Evolutionary conservation across 2,888 invertebrate species (phyloP).

Genomic region (Seira ritae): DNA sequence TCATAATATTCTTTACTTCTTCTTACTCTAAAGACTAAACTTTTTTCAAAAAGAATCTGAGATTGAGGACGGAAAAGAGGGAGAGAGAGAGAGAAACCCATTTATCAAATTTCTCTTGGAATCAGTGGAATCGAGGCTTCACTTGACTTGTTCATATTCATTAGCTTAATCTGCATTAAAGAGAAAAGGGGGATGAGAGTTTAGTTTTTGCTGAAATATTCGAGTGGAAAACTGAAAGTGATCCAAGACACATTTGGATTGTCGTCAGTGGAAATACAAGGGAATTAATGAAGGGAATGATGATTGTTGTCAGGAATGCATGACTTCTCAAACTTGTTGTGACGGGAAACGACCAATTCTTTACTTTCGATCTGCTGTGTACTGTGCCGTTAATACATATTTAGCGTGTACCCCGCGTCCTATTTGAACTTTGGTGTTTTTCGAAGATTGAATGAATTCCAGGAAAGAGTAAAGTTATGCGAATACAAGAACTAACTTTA

Average conservation of each 20-base stretch:
- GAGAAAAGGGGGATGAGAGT: background rate
- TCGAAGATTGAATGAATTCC: background rate
- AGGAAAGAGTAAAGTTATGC: background rate
- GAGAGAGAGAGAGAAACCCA: no score
- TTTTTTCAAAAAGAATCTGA: background rate
- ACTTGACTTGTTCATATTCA: slow-evolving; percentile 11
- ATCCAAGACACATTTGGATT: slow-evolving; percentile 4
- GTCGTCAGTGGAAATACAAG: background rate
- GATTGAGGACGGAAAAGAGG: slow-evolving; percentile 13
- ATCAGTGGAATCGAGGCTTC: slow-evolving; percentile 1
- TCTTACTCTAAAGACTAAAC: background rate
- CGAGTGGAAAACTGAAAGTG: slow-evolving; percentile 10
- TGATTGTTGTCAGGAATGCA: slow-evolving; percentile 18
- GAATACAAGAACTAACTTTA: background rate
- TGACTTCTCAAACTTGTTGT: background rate
- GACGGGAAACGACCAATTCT: slow-evolving; percentile 13
- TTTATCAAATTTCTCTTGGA: slow-evolving; percentile 5
- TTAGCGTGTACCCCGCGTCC: background rate
- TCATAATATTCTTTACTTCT: slow-evolving; percentile 1
- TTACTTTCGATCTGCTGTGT: background rate
- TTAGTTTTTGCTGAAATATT: background rate
- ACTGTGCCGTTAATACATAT: background rate
- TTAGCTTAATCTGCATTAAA: background rate
- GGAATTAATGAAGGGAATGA: slow-evolving; percentile 23
- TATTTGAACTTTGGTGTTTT: background rate